phyloP scores from a whole-genome alignment of 2,113 vertebrate genomes.

The Pycnonotus jocosus region DNA sequence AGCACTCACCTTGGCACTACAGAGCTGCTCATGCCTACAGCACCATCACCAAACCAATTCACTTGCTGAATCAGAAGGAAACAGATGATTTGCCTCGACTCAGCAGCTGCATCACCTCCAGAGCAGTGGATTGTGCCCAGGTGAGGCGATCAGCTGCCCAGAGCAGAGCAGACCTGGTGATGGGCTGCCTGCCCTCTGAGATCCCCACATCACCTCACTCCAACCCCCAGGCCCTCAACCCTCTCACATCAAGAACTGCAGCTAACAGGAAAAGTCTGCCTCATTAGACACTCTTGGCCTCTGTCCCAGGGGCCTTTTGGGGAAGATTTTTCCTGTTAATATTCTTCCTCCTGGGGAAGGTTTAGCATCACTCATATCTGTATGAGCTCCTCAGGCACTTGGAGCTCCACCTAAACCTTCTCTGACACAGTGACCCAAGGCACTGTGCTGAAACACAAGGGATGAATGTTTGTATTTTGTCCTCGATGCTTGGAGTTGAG shows the following conservation, averaged over 20 bases:
- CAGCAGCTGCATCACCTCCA: neutral
- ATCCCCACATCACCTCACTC: neutral
- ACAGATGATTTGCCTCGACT: neutral
- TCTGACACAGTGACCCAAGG: neutral
- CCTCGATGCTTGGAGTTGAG: neutral
- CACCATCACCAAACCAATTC: neutral
- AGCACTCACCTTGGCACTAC: neutral
- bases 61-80: neutral
- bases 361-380: neutral
- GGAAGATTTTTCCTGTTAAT: neutral
- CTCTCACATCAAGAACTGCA: neutral
- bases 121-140: neutral
- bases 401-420: neutral
- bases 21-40: neutral
- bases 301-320: neutral
- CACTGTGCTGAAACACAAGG: neutral
- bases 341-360: neutral
- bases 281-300: neutral
- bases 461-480: neutral
- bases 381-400: neutral
- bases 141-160: rapidly evolving
- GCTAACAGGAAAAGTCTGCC: neutral
- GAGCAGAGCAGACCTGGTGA: neutral
- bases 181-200: neutral
- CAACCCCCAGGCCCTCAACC: neutral